Conservation (phyloP, 2,888 invertebrate genomes). For the Anaspis maculata region DNA sequence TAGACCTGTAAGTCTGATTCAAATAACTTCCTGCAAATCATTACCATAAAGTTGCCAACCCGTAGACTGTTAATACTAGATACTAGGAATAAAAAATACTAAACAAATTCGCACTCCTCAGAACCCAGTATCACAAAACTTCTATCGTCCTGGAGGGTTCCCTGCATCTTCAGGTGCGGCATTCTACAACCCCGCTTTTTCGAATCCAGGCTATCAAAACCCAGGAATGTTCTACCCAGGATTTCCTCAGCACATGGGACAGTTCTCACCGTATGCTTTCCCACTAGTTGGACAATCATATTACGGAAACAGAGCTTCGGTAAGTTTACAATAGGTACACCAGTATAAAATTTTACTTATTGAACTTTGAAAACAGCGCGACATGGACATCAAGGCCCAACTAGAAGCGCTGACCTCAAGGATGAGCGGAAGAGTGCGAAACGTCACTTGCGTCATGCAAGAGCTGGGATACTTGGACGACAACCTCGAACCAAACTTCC, state of each 20-base stretch:
- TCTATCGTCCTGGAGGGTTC: constrained; percentile 43
- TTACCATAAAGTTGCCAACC: neutral
- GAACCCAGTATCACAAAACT: neutral
- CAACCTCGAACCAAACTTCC: constrained; percentile 58
- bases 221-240: constrained; percentile 45
- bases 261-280: constrained; percentile 31
- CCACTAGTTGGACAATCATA: constrained; percentile 41
- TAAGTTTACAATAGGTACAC: constrained; percentile 35
- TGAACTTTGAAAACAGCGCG: constrained; percentile 42
- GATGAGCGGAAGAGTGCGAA: constrained; percentile 47
- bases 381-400: constrained; percentile 54
- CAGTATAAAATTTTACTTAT: no score
- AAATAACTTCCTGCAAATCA: no score
- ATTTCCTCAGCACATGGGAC: constrained; percentile 42
- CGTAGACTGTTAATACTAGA: neutral
- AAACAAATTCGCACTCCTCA: neutral
- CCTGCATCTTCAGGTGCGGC: no score
- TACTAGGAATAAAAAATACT: neutral
- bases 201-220: constrained; percentile 16
- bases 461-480: constrained; percentile 60
- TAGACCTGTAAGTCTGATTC: constrained; percentile 39
- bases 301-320: constrained; percentile 47
- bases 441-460: constrained; percentile 65
- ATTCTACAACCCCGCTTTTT: constrained; percentile 28
- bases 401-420: constrained; percentile 50